A percentile compares a stretch with the other conserved stretches of the same genome.
phyloP scores from a whole-genome alignment of 2,113 vertebrate species.

The Cairina moschata region DNA sequence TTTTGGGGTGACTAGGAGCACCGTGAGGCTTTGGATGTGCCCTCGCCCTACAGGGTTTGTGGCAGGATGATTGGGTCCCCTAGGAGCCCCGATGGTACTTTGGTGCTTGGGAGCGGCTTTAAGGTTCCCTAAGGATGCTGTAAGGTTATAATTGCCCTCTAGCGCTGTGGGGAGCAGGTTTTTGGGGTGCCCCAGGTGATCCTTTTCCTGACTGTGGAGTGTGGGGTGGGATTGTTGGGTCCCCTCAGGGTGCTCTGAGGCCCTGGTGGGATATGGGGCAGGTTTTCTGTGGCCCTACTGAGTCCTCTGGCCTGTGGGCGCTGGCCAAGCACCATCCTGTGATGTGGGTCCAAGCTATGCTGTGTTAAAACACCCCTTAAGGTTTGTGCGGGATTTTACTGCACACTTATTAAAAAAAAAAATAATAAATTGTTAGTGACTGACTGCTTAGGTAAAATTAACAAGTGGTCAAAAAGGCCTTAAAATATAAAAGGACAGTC shows the following conservation, averaged over 20 bases:
- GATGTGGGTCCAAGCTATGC: fast-evolving
- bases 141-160: background rate
- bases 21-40: background rate
- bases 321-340: background rate
- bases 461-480: background rate
- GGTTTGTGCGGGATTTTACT: background rate
- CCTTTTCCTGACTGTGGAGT: background rate
- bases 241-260: background rate
- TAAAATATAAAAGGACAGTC: background rate
- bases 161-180: background rate
- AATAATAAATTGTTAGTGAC: background rate
- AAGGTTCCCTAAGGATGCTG: background rate
- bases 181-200: background rate
- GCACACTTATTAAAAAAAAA: background rate
- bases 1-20: background rate
- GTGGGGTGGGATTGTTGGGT: background rate
- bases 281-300: background rate
- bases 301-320: background rate
- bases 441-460: background rate
- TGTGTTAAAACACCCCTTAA: background rate
- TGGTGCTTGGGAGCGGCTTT: background rate
- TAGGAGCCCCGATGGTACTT: fast-evolving
- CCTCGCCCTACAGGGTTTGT: background rate
- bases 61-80: background rate
- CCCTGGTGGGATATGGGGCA: background rate